Evolutionary conservation across 2,797 vertebrate genomes (phyloP), one percentile per base, ranked within the genome.

Genomic region (Leptatherina wallacei): DNA sequence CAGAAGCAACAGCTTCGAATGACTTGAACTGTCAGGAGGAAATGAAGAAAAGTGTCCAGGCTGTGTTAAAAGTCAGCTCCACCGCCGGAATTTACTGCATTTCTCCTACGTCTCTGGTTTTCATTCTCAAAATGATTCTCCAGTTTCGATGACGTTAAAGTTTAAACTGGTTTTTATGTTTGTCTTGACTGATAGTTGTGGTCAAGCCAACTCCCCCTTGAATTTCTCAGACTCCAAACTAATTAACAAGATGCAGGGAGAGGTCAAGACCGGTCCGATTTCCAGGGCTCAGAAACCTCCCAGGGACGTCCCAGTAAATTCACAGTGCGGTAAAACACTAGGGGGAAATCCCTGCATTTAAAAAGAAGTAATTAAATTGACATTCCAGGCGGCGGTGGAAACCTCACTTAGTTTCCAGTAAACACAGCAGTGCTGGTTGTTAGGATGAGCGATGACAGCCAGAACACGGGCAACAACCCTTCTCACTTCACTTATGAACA

Each of bases 281-380:
- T 69, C 49, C 0, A 51, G 64, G 49, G 42, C 35, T 64, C 51
- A 38, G 57, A 68, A 60, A 66, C 38, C 42, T 38, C 40, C 13
- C 35, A 51, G 55, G 40, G 2, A 52, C 38, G 36, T 71, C 56
- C 13, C 38, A 60, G 3, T 62, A 67, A 33, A 64, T n/a, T 10
- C 22, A 59, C 52, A 7, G 7, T 16, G 61, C 22, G 44, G 30
- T 65, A 6, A 14, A 71, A 38, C 65, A 4, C 22, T 52, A 27
- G 24, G 51, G 13, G 72, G 54, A 63, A 49, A 74, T 29, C 54
- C 20, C 59, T 30, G 33, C 4, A 32, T 58, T 77, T 47, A 67
- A 61, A 59, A 67, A 32, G 55, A 27, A 58, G 44, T 74, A 33
- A 85, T 84, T 74, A 73, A 70, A 77, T 61, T 66, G 29, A 64